phyloP scores from a whole-genome alignment of 2,113 vertebrate species.

The Verasper variegatus region DNA sequence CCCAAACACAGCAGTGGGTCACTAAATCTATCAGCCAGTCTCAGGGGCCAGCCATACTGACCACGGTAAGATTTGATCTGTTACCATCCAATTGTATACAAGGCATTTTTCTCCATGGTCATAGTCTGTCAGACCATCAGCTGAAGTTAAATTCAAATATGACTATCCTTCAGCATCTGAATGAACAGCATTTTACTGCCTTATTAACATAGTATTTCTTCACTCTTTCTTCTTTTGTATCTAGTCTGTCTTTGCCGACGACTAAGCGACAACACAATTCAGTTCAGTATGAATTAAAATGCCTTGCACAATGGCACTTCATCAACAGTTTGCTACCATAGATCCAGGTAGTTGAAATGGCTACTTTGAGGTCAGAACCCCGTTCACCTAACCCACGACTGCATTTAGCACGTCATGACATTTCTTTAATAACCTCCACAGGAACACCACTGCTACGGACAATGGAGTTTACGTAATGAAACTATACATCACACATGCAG shows the following conservation, averaged over 20 bases:
- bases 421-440: background rate
- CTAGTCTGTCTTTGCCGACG: too few relatives aligned
- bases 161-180: background rate
- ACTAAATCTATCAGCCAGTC: slow-evolving; percentile 34
- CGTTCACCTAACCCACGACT: background rate
- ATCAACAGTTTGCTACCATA: background rate
- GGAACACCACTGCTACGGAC: background rate
- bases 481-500: slow-evolving; percentile 47
- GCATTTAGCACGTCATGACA: background rate
- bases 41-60: slow-evolving; percentile 25
- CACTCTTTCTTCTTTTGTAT: background rate
- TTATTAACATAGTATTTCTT: background rate
- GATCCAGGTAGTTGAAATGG: slow-evolving; percentile 12
- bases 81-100: slow-evolving; percentile 3
- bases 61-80: slow-evolving; percentile 21
- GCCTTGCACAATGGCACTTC: background rate
- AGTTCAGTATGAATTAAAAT: background rate
- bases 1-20: slow-evolving; percentile 40
- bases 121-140: slow-evolving; percentile 2
- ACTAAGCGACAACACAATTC: background rate
- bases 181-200: background rate
- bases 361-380: background rate
- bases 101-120: background rate
- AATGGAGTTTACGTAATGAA: slow-evolving; percentile 46
- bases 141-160: background rate